phyloP scores from a whole-genome alignment of 2,797 vertebrate species.

The Phataginus tricuspis region DNA sequence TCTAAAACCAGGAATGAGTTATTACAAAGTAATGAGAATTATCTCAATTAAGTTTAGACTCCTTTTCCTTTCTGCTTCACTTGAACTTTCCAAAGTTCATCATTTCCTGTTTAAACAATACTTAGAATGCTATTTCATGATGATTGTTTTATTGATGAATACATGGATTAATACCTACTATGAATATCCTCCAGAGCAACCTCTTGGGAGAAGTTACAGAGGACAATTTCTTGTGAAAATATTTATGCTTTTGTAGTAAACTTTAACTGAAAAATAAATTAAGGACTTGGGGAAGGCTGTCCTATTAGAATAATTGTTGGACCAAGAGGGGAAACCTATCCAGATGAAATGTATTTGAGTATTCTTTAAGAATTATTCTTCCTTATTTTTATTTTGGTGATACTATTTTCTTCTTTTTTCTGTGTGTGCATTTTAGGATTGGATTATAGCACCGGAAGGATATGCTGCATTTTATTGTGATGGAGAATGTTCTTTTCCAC shows the following conservation, averaged over 20 bases:
- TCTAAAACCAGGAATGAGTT: constrained; percentile 38
- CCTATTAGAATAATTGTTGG: background rate
- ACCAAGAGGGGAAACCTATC: background rate
- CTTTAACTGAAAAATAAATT: constrained; percentile 37
- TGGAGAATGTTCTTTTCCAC: constrained; percentile 98
- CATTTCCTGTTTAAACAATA: constrained; percentile 68
- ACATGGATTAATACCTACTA: constrained; percentile 25
- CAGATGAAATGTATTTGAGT: background rate
- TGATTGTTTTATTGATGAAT: constrained; percentile 16
- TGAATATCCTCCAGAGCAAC: background rate
- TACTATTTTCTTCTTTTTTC: background rate
- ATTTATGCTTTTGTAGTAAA: constrained; percentile 40
- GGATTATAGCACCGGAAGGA: constrained; percentile 99
- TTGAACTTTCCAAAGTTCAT: constrained; percentile 65
- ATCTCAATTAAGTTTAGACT: constrained; percentile 53
- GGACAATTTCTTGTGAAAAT: constrained; percentile 56
- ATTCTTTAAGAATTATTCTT: background rate
- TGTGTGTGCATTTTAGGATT: constrained; percentile 89
- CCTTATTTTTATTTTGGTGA: background rate
- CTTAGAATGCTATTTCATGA: constrained; percentile 39
- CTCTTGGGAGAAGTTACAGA: constrained; percentile 57
- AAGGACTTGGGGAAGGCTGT: background rate
- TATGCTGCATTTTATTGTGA: constrained; percentile 99
- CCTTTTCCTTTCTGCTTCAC: constrained; percentile 53
- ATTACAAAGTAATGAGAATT: constrained; percentile 40